Base-by-base conservation (phyloP, 2,888 invertebrate genomes). In the Axea sp. region DNA sequence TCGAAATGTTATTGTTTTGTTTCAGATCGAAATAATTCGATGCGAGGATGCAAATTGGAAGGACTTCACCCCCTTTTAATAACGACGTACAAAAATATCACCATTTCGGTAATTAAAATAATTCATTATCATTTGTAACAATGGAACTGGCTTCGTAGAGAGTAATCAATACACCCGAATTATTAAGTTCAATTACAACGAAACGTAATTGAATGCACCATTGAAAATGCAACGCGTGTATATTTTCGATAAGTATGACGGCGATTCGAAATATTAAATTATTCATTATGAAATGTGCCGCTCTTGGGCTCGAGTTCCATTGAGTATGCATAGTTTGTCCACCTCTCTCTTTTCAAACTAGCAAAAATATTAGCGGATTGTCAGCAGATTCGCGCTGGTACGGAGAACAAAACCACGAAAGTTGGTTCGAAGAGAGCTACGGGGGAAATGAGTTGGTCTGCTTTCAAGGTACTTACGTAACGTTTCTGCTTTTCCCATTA, bases 61-160 rank as follows among this genome's bases (percentile, higher is more conserved):
- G 86, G 87, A 31, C 81, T 88, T 7, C 88, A 88, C 51, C 87
- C 88, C 0, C 83, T 88, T 59, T 82, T 89, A 60, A 84, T 88
- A 71, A 84, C 89, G 73, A 88, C 88, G 17, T 88, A 88, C 80
- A 88, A 87, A 78, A 88, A 89, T 60, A 83, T 88, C 73, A 87
- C 88, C 55, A 83, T 88, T 79, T 85, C 85, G 75, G 88, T 88
- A 76, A 85, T 84, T 81, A 75, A 45, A 31, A 39, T 59, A 26
- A 49, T 12, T 30, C 15, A 68, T 55, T 64, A 31, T 1, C 12
- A 39, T 47, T 41, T n/a, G n/a, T n/a, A n/a, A n/a, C n/a, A n/a
- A n/a, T n/a, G n/a, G n/a, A n/a, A n/a, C n/a, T n/a, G n/a, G n/a
- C n/a, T n/a, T n/a, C n/a, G n/a, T n/a, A n/a, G n/a, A n/a, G n/a